Conservation (phyloP, 35 echinoderm and acorn worm species). For the Hemicentrotus pulcherrimus region DNA sequence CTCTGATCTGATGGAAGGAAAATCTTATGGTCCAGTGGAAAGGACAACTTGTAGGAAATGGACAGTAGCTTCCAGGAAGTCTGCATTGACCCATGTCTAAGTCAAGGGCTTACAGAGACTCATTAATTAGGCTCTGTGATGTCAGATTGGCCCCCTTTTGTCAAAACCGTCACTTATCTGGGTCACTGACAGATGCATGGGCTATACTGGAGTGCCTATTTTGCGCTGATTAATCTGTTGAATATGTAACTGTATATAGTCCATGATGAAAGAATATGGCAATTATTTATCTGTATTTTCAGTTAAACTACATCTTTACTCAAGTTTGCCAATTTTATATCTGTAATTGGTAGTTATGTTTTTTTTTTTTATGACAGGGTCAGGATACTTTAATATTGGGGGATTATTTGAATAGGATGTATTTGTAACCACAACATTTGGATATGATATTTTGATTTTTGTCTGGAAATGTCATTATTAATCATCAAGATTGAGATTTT, state of each 20-base stretch:
- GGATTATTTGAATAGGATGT: neutral
- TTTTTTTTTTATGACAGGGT: too few relatives aligned
- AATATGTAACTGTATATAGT: neutral
- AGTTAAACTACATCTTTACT: too few relatives aligned
- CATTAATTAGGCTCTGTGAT: slow-evolving; percentile 25
- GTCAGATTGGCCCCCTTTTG: slow-evolving; percentile 18
- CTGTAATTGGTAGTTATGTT: too few relatives aligned
- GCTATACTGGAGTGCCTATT: neutral
- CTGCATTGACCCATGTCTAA: neutral
- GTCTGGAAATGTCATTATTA: neutral
- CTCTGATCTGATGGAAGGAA: neutral
- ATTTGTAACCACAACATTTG: neutral
- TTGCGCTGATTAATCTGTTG: neutral
- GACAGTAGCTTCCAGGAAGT: neutral
- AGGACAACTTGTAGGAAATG: neutral
- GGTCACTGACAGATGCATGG: neutral
- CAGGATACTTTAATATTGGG: too few relatives aligned
- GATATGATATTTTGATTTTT: neutral
- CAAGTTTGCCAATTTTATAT: too few relatives aligned
- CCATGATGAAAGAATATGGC: neutral
- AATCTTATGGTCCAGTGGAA: neutral
- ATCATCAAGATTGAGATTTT: neutral
- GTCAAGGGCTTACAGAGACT: neutral
- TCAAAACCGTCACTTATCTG: neutral
- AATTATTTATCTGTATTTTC: neutral